Base-by-base conservation (phyloP, 2,113 vertebrate species). In the Centropus bengalensis region DNA sequence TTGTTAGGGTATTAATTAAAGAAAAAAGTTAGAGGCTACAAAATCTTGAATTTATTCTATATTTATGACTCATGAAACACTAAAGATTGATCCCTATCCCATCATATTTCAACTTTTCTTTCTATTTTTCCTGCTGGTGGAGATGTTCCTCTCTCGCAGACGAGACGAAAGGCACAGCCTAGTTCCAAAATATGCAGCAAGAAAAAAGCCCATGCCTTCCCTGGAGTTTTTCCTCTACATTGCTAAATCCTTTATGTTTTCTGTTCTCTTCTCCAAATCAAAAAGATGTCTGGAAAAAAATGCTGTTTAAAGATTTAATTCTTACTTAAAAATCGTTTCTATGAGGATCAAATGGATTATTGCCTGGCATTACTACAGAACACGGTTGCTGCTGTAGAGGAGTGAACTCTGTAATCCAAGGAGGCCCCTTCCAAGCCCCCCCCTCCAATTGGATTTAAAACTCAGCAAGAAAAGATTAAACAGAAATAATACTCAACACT, bases 401-500 rank as follows among this genome's bases (percentile, higher is more conserved):
- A 76, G 63, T 44, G 54, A 86, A 83, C 82, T 83, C 42, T 0
- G 20, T 44, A 80, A 87, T 63, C 26, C 68, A 44, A 76, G 24
- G 30, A 89, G 59, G 82, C n/a, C 74, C 47, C 58, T 76, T 89
- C 68, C 78, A 87, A 84, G 64, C 59, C 68, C 73, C 52, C 58
- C 52, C 58, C n/a, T 83, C 83, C 82, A 54, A 56, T 52, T 49
- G 93, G 84, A 71, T 91, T 88, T 93, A 78, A 89, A 94, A 84
- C 79, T 87, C 74, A 93, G 82, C 79, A 82, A 74, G 63, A 78
- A 91, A 96, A 74, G 79, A 89, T 94, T 93, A 96, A 89, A 88
- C 84, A 92, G 86, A 62, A 20, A 49, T 81, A 91, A 75, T 70
- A 84, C 62, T 88, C 86, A 93, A 77, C 78, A 70, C 67, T 75